Base-by-base conservation (phyloP, 2,113 vertebrate species). In the Pseudonaja textilis region DNA sequence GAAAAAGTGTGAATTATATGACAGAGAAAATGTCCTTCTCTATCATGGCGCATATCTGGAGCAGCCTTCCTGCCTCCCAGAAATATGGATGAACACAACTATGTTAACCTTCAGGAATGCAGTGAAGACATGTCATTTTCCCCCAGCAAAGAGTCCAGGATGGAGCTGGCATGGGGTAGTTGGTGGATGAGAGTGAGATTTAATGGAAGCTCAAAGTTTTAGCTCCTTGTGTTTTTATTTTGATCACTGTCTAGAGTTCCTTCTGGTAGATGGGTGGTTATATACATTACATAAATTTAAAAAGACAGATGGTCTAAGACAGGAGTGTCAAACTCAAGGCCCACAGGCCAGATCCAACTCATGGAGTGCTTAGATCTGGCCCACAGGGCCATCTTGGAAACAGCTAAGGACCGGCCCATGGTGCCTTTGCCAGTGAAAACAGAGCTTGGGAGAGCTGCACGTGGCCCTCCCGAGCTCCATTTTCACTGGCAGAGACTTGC, bases 391-490 rank as follows among this genome's bases (percentile, higher is more conserved):
- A 20, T 56, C 1, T 1, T 56, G 55, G 20, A 22, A 56, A 56
- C 18, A 56, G 55, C 55, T 56, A 56, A 56, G 55, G 55, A 56
- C 55, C 1, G 0, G 55, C 5, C 55, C 55, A 22, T 1, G 55
- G 55, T 56, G 55, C 55, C 18, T 22, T 18, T 56, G 55, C 55
- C 55, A 56, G 18, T 5, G 18, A 56, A 56, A 56, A 56, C 5
- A 18, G 55, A 56, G 18, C 55, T 20, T 4, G 0, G 55, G 5
- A 56, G 55, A 52, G 55, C 4, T 1, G 0, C 4, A 1, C 0
- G 4, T 56, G 16, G 55, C 55, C 18, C 16, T 20, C 54, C 54
- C 0, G 1, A 56, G 5, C 55, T 56, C 55, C 5, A 1, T 56
- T 56, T 56, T 56, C 18, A 1, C 55, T 56, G 55, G 55, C 18